Evolutionary conservation across 2,113 vertebrate species (phyloP).

Genomic region (Channa maculata): DNA sequence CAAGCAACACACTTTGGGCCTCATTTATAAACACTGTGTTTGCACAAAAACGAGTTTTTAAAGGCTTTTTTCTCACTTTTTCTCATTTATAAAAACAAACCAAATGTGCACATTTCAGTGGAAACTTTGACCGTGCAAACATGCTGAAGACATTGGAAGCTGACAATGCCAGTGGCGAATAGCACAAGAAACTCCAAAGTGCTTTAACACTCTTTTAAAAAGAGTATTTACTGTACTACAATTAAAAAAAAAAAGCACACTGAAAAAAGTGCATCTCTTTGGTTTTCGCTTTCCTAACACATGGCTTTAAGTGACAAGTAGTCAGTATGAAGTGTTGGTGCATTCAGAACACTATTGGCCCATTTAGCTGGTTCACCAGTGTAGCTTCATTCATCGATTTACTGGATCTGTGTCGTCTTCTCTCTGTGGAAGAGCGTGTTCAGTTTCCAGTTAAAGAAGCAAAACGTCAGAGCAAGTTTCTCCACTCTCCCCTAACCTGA

Average conservation of each 20-base stretch:
- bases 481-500: neutral
- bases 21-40: slow-evolving; percentile 46
- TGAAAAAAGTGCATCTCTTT: too few species aligned
- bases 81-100: slow-evolving; percentile 14
- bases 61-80: slow-evolving; percentile 2
- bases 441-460: slow-evolving; percentile 9
- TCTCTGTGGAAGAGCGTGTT: slow-evolving; percentile 8
- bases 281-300: neutral
- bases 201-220: slow-evolving; percentile 9
- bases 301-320: slow-evolving; percentile 3
- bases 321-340: neutral
- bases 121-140: slow-evolving; percentile 33
- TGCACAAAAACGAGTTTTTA: slow-evolving; percentile 11
- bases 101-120: slow-evolving; percentile 15
- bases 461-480: neutral
- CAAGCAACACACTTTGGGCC: neutral
- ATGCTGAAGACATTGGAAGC: slow-evolving; percentile 10
- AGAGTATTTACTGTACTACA: too few species aligned
- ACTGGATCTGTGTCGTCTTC: slow-evolving; percentile 15
- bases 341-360: slow-evolving; percentile 30
- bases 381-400: slow-evolving; percentile 31
- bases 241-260: too few species aligned
- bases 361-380: slow-evolving; percentile 47
- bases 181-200: slow-evolving; percentile 28
- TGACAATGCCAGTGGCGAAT: slow-evolving; percentile 19